Evolutionary conservation across 64 coral and sea anemone species (phyloP).

Genomic region (Dendrophyllia cribrosa): DNA sequence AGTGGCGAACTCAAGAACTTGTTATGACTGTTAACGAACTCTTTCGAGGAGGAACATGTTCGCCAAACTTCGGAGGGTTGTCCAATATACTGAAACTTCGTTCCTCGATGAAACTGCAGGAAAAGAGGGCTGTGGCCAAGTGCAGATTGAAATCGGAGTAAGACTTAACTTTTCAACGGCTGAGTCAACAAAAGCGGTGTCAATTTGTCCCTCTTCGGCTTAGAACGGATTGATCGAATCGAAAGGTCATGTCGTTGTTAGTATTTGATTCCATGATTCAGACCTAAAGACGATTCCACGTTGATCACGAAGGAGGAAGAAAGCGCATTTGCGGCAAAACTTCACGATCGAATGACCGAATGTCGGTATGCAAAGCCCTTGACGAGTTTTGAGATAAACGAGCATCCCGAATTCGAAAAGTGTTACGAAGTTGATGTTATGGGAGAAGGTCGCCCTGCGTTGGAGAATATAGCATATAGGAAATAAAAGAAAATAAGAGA

Average conservation of each 20-base stretch:
- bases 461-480: slow-evolving; percentile 38
- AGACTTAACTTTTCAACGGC: slow-evolving; percentile 98
- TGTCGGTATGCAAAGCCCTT: slow-evolving; percentile 85
- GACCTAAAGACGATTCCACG: slow-evolving; percentile 50
- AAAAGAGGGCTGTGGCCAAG: slow-evolving; percentile 1
- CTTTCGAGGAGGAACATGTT: slow-evolving; percentile 86
- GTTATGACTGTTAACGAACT: slow-evolving; percentile 75
- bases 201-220: slow-evolving; percentile 95
- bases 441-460: slow-evolving; percentile 49
- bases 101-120: slow-evolving; percentile 48
- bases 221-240: slow-evolving; percentile 83
- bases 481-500: too few relatives aligned
- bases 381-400: slow-evolving; percentile 77
- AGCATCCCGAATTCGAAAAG: slow-evolving; percentile 51
- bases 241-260: slow-evolving; percentile 64
- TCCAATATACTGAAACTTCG: too few relatives aligned
- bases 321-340: slow-evolving; percentile 61
- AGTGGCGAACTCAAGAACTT: slow-evolving; percentile 53
- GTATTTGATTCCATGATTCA: slow-evolving; percentile 62
- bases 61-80: slow-evolving; percentile 33
- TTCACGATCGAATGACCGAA: slow-evolving; percentile 96
- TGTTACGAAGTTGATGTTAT: slow-evolving; percentile 90
- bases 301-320: slow-evolving; percentile 78
- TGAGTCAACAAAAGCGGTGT: slow-evolving; percentile 95
- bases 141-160: slow-evolving; percentile 92